These are phyloP conservation scores for Elanoides forficatus DNA, from an alignment of 2,113 vertebrate genomes.

Conservation along the genomic window DNA sequence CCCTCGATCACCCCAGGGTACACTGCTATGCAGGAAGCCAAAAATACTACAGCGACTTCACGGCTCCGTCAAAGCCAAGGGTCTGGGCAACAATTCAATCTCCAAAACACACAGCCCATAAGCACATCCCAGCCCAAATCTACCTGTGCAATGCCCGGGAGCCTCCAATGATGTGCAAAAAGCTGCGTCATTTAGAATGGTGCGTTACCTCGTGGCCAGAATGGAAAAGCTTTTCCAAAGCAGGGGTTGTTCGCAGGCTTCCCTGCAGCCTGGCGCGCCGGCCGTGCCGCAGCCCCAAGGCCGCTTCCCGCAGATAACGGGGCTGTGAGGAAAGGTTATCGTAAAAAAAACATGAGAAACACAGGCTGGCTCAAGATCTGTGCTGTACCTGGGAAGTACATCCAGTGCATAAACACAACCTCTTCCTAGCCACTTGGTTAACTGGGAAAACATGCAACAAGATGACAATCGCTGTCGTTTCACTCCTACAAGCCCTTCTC, in stretches of 20 bases:
- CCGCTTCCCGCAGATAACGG: background rate
- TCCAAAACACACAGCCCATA: background rate
- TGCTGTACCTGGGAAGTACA: background rate
- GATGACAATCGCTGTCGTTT: rapidly evolving
- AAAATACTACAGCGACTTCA: background rate
- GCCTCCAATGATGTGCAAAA: background rate
- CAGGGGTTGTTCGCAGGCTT: rapidly evolving
- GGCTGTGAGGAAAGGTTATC: background rate
- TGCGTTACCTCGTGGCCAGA: background rate
- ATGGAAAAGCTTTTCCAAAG: background rate
- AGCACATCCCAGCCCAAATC: background rate
- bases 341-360: background rate
- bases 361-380: background rate
- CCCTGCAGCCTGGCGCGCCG: rapidly evolving
- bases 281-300: background rate
- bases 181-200: rapidly evolving
- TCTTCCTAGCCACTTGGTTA: background rate
- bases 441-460: background rate
- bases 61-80: rapidly evolving
- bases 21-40: background rate
- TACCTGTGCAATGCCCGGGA: background rate
- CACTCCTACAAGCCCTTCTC: background rate
- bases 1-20: rapidly evolving
- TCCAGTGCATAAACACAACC: background rate
- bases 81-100: rapidly evolving